phyloP scores from a whole-genome alignment of 2,797 vertebrate genomes.

The Schizopygopsis pylzovi region DNA sequence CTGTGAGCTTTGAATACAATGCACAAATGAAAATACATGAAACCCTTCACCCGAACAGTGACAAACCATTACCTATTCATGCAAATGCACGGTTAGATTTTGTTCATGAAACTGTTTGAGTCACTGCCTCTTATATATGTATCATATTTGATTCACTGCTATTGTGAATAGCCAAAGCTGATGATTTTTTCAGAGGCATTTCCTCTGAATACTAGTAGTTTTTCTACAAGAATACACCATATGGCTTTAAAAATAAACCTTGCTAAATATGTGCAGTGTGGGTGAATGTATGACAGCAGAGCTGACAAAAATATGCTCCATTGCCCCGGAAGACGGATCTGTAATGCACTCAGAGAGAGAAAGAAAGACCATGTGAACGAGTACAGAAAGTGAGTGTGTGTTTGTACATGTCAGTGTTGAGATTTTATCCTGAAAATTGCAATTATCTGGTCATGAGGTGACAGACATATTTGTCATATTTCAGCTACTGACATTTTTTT shows the following conservation, averaged over 20 bases:
- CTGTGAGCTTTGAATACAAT: constrained; percentile 26
- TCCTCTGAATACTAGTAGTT: no score
- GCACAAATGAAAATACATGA: constrained; percentile 38
- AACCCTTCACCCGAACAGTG: neutral
- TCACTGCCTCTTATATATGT: constrained; percentile 11
- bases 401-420: constrained; percentile 1
- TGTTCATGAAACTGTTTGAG: constrained; percentile 4
- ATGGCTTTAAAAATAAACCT: constrained; percentile 63
- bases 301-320: constrained; percentile 53
- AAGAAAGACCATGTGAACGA: neutral
- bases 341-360: constrained; percentile 8
- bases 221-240: constrained; percentile 59
- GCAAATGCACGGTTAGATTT: constrained; percentile 1
- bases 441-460: neutral
- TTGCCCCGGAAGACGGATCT: constrained; percentile 1
- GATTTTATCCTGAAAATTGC: neutral
- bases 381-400: neutral
- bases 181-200: constrained; percentile 51
- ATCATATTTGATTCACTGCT: constrained; percentile 46
- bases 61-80: neutral
- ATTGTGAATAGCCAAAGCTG: constrained; percentile 42
- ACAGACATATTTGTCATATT: neutral
- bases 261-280: constrained; percentile 58
- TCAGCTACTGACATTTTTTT: neutral
- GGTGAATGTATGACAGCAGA: constrained; percentile 50